Conservation (phyloP, 1,140 invertebrate genomes). For the Chlorops oryzae region DNA sequence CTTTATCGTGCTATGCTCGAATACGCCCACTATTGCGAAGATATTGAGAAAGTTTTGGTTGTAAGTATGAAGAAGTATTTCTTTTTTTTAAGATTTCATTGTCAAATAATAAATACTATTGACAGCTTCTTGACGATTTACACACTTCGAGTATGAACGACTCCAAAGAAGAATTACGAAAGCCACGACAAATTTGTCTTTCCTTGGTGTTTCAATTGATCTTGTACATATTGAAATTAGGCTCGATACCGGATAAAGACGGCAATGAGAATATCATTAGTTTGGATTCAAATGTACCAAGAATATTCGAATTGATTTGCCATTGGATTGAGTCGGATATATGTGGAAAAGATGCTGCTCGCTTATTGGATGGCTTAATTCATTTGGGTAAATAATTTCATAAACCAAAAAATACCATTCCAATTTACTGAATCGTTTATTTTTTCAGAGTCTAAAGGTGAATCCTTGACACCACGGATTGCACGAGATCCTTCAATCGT, state of each 20-base stretch:
- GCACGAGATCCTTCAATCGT: slow-evolving; percentile 26
- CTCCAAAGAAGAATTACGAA: slow-evolving; percentile 47
- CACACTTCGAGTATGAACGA: slow-evolving; percentile 28
- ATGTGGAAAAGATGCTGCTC: slow-evolving; percentile 32
- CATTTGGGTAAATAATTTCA: slow-evolving; percentile 16
- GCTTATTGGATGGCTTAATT: slow-evolving; percentile 26
- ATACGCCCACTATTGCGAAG: slow-evolving; percentile 33
- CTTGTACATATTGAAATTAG: slow-evolving; percentile 26
- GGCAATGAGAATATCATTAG: slow-evolving; percentile 26
- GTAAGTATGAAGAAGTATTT: slow-evolving; percentile 18
- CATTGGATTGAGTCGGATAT: slow-evolving; percentile 33
- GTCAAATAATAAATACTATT: too few relatives aligned
- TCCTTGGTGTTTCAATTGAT: slow-evolving; percentile 30
- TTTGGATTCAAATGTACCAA: slow-evolving; percentile 31
- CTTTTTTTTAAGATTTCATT: background rate
- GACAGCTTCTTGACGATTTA: too few relatives aligned
- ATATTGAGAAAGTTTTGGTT: slow-evolving; percentile 35
- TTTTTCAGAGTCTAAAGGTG: slow-evolving; percentile 17
- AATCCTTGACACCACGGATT: slow-evolving; percentile 25
- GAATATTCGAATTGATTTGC: slow-evolving; percentile 30
- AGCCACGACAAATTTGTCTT: slow-evolving; percentile 35
- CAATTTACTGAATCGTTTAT: background rate
- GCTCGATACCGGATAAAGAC: slow-evolving; percentile 7
- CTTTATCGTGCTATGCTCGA: slow-evolving; percentile 33
- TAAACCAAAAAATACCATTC: too few relatives aligned